These are phyloP conservation scores for Neodiprion fabricii DNA, from an alignment of 1,140 invertebrate species.

Conservation along the genomic window DNA sequence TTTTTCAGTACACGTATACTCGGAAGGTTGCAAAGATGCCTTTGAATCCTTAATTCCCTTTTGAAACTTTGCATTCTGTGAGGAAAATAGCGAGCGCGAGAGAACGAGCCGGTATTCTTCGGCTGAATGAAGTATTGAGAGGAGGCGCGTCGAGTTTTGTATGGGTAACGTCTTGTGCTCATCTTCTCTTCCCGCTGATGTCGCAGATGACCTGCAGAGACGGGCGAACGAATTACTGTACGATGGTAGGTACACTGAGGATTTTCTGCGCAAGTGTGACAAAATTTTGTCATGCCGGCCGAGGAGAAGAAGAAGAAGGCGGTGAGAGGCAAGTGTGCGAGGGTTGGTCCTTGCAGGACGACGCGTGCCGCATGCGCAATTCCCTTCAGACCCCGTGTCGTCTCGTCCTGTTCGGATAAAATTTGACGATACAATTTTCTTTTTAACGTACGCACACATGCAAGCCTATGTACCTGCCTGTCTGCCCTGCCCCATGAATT, in stretches of 20 bases:
- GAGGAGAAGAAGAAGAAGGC: too few species aligned
- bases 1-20: not conserved
- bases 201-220: not conserved
- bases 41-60: conserved; percentile 64
- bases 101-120: conserved; percentile 55
- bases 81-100: conserved; percentile 61
- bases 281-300: too few species aligned
- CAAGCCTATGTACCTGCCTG: conserved; percentile 12
- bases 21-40: conserved; percentile 53
- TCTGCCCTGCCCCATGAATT: conserved; percentile 34
- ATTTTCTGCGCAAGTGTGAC: too few species aligned
- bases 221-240: not conserved
- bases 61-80: conserved; percentile 61
- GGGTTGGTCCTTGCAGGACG: too few species aligned
- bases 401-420: conserved; percentile 43
- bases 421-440: conserved; percentile 56
- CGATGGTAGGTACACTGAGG: too few species aligned
- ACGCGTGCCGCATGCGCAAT: too few species aligned
- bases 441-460: conserved; percentile 31
- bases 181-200: not conserved
- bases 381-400: not conserved
- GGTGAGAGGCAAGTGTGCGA: too few species aligned
- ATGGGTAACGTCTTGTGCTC: conserved; percentile 40
- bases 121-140: conserved; percentile 62
- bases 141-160: conserved; percentile 52